phyloP scores from a whole-genome alignment of 2,113 vertebrate genomes.

The Pelmatolapia mariae region DNA sequence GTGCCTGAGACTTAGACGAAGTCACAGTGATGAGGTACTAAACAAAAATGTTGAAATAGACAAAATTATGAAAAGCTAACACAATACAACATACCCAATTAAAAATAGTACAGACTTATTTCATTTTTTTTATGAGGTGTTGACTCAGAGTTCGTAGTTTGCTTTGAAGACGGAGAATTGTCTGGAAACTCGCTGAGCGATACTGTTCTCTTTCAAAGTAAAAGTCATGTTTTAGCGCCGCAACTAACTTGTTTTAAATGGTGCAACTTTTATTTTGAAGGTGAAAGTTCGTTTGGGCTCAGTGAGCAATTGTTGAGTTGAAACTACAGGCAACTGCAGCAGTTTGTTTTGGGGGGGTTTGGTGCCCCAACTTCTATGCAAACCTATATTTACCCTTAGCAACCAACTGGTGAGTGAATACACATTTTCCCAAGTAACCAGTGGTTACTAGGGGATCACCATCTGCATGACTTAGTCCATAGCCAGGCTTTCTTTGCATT shows the following conservation, averaged over 20 bases:
- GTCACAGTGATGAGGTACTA: not conserved
- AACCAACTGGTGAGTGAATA: not conserved
- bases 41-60: not conserved
- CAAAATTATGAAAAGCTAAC: not conserved
- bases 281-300: not conserved
- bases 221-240: not conserved
- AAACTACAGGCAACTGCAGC: not conserved
- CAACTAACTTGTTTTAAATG: not conserved
- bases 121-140: not conserved
- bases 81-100: not conserved
- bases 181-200: not conserved
- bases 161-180: not conserved
- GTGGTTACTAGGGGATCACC: not conserved
- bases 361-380: not conserved
- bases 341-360: accelerated
- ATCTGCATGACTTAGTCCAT: not conserved
- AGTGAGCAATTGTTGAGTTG: not conserved
- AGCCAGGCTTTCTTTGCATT: not conserved
- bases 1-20: not conserved
- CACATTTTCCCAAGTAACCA: not conserved
- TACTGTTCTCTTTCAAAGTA: not conserved
- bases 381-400: not conserved
- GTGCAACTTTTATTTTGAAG: not conserved
- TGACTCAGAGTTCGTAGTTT: not conserved
- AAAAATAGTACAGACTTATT: not conserved